Base-by-base conservation (phyloP, 2,113 vertebrate genomes). In the Tautogolabrus adspersus region DNA sequence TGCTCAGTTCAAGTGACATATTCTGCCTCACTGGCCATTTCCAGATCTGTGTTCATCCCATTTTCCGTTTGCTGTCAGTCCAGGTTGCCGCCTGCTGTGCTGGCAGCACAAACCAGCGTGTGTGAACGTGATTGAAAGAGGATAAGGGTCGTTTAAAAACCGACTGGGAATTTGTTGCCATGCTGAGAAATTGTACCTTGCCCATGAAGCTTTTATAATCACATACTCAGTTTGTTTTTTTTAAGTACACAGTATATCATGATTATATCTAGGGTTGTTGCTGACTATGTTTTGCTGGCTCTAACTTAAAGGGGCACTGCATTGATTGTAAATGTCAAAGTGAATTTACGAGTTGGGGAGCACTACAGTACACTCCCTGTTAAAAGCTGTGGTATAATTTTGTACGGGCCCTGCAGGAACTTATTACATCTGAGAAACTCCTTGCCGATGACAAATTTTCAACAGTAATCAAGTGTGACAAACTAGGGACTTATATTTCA, bases 41-140 rank as follows among this genome's bases (percentile, higher is more conserved):
- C 62, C 44, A 75, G 18, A 30, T 54, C 11, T 19, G 5, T 59
- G 52, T 42, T 23, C 23, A 8, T 1, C n/a, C 0, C 3, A 3
- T 47, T 11, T 23, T 37, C 11, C 42, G 19, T 88, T 75, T 77
- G 72, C 67, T 42, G 59, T 81, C 65, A 61, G 66, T 76, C 56
- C 72, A 81, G 79, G 76, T n/a, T 74, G 54, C 26, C 37, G 0
- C 74, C 77, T 13, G 68, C 78, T 82, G 84, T 37, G 75, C 51
- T 19, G 11, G 38, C 69, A 44, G 79, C 42, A 30, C 52, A 60
- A 21, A 44, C 38, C 8, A 34, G 38, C 62, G 54, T 57, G 67
- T 67, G 60, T 65, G 65, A 44, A 21, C 57, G 67, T 61, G 67
- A 74, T 47, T 12, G 44, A 15, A 47, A 47, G 44, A 47, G 44